Base-by-base conservation (phyloP, 2,888 invertebrate genomes). In the Torymus auratus region DNA sequence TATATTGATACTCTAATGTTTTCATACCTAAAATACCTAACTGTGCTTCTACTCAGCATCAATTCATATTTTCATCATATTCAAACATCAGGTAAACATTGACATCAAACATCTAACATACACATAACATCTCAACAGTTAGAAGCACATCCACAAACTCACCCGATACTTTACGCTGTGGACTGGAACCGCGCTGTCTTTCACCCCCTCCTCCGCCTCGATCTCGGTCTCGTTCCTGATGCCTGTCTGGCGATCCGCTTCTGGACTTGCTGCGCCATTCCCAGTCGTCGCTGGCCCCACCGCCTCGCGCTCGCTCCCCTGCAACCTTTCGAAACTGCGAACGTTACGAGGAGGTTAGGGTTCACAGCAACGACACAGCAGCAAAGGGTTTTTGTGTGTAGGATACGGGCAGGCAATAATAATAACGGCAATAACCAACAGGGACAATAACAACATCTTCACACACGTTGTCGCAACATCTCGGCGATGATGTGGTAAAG, bases 261-360 rank as follows among this genome's bases (percentile, higher is more conserved):
- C 91, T 88, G 11, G 91, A 91, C 82, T 89, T 90, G 85, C 88
- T 90, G 79, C 90, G 88, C 88, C 91, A 91, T 77, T 92, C 92
- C 82, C 91, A 86, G 80, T 91, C 91, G 52, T 89, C 86, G 69
- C 90, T 86, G 74, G 90, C 91, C 50, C 91, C 89, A 52, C 90
- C 41, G 41, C 41, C 41, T 41, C 41, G 41, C 7, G 41, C 41
- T 41, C 41, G 89, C 85, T 91, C 91, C 68, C 91, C 91, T 88
- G 91, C 91, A 88, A 91, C 91, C 90, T 91, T 90, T 89, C 90
- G 91, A 90, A 91, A 90, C 91, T 91, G 90, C 86, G 89, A 90
- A 87, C 89, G 89, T 85, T 89, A 90, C 20, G 64, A 74, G 56
- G 67, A 58, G 62, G 56, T 80, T 80, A 82, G 79, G 76, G 61